phyloP scores from a whole-genome alignment of 2,113 vertebrate genomes.

The Tursiops truncatus region DNA sequence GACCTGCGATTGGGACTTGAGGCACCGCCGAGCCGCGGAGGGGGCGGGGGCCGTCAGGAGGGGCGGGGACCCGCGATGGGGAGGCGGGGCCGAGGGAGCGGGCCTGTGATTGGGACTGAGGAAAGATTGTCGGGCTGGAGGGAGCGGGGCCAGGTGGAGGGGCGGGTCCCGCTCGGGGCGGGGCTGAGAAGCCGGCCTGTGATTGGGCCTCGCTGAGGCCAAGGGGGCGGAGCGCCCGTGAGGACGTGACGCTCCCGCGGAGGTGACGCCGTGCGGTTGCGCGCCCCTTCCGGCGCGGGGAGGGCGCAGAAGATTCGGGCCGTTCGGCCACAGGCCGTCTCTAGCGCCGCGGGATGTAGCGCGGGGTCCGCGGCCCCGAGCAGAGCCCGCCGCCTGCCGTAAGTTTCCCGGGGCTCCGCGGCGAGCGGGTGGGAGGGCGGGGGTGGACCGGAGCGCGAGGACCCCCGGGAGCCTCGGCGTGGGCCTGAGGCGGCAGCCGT shows the following conservation, averaged over 20 bases:
- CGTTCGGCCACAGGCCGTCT: slow-evolving; percentile 63
- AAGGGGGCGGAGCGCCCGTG: background rate
- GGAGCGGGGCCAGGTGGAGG: rapidly evolving
- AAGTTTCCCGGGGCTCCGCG: background rate
- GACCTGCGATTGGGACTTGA: background rate
- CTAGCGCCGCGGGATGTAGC: slow-evolving; percentile 67
- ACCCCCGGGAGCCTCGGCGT: background rate
- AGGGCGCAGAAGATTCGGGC: slow-evolving; percentile 50
- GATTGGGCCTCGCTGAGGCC: background rate
- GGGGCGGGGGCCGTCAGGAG: background rate
- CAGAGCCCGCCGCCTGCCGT: slow-evolving; percentile 48
- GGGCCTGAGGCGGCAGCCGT: background rate
- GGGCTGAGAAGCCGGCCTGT: background rate
- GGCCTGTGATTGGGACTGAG: background rate
- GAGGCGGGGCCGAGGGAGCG: background rate
- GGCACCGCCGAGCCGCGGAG: background rate
- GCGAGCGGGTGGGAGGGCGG: background rate
- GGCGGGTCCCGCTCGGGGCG: background rate
- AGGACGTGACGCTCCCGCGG: slow-evolving; percentile 64
- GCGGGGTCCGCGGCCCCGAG: slow-evolving; percentile 48
- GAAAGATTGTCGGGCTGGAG: too few species aligned
- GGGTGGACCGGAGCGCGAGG: background rate
- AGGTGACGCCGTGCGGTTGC: slow-evolving; percentile 64
- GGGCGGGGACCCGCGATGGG: rapidly evolving
- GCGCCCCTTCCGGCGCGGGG: slow-evolving; percentile 75